Conservation (phyloP, 2,888 invertebrate genomes). For the Cabera pusaria region DNA sequence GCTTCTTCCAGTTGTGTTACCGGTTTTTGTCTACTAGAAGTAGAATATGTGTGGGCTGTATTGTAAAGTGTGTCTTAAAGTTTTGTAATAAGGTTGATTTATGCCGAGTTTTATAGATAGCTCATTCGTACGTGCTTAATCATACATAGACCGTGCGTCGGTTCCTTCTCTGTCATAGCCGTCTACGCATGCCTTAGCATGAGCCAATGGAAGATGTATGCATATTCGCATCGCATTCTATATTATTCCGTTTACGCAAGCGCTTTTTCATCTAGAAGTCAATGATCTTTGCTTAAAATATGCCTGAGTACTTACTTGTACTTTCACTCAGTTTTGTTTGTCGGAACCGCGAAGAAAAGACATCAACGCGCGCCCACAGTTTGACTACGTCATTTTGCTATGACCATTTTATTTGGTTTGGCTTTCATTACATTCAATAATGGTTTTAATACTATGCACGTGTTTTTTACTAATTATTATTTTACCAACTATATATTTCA, state of each 20-base stretch:
- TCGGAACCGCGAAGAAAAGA: conserved; percentile 15
- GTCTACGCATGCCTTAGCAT: conserved; percentile 30
- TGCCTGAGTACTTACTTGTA: conserved; percentile 10
- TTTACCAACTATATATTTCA: too few species aligned
- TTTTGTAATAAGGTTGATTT: conserved; percentile 11
- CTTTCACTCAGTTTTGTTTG: conserved; percentile 20
- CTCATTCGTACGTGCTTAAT: conserved; percentile 41
- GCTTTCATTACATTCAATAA: not conserved
- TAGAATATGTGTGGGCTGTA: too few species aligned
- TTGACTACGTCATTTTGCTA: conserved; percentile 6
- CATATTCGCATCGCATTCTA: conserved; percentile 18
- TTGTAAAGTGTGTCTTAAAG: conserved; percentile 24
- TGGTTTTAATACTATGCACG: too few species aligned
- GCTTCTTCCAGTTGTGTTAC: conserved; percentile 26
- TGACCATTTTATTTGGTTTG: not conserved
- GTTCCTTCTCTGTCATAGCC: conserved; percentile 14
- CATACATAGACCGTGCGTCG: conserved; percentile 40
- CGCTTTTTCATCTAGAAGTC: conserved; percentile 17
- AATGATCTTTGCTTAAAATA: conserved; percentile 15
- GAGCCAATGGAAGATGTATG: conserved; percentile 35
- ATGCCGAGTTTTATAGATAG: conserved; percentile 3
- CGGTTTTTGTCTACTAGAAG: conserved; percentile 24
- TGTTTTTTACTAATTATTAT: too few species aligned
- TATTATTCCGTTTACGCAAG: conserved; percentile 16
- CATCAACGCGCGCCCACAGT: conserved; percentile 18